Conservation (phyloP, 2,113 vertebrate genomes). For the Petromus typicus region DNA sequence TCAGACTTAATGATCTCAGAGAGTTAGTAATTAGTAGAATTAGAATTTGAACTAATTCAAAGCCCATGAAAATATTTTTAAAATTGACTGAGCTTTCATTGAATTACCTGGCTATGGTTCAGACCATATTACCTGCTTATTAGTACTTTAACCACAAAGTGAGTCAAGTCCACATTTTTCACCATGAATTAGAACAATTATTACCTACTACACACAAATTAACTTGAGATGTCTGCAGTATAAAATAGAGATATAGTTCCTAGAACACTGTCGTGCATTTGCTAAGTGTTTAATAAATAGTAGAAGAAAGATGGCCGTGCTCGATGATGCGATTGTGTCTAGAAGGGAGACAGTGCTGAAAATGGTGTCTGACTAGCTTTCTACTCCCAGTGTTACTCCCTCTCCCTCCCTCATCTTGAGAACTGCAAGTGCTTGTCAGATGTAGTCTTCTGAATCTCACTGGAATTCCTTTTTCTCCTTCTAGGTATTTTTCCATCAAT, state of each 20-base stretch:
- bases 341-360: background rate
- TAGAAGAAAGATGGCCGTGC: background rate
- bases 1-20: background rate
- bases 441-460: background rate
- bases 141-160: slow-evolving; percentile 22
- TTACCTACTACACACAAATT: slow-evolving; percentile 6
- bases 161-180: slow-evolving; percentile 3
- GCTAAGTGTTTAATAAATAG: background rate
- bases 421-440: background rate
- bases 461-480: background rate
- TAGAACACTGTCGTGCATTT: background rate
- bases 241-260: background rate
- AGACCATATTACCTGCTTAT: background rate
- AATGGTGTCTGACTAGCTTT: background rate
- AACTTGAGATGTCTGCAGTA: background rate
- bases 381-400: background rate
- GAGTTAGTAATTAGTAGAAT: background rate
- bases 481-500: background rate
- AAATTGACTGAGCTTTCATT: slow-evolving; percentile 28
- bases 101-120: background rate
- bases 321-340: background rate
- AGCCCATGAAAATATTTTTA: background rate
- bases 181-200: slow-evolving; percentile 43
- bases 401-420: background rate
- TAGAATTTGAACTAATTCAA: slow-evolving; percentile 46